Percentiles rank a stretch among this genome's conserved stretches.
These are phyloP conservation scores for Herpetotheres cachinnans DNA, from an alignment of 2,113 vertebrate genomes.

Conservation along the genomic window DNA sequence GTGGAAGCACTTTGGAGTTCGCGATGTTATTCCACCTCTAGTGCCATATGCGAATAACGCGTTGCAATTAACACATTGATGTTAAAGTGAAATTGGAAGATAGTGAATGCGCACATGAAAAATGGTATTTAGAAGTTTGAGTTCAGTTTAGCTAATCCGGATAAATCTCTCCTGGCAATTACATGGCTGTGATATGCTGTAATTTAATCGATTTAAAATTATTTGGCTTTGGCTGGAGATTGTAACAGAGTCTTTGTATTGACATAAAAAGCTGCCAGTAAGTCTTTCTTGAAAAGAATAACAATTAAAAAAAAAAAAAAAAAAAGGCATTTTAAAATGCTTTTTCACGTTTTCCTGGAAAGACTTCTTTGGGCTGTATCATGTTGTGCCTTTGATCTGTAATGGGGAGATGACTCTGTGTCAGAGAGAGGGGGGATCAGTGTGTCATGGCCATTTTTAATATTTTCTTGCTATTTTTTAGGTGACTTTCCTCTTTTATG, in stretches of 20 bases:
- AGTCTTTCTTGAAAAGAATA: not conserved
- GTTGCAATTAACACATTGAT: not conserved
- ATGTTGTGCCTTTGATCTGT: slow-evolving; percentile 39
- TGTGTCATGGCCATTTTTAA: not conserved
- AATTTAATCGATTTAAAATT: slow-evolving; percentile 7
- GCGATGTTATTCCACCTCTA: not conserved
- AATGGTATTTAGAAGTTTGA: not conserved
- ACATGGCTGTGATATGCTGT: not conserved
- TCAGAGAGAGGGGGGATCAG: not conserved
- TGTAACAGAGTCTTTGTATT: slow-evolving; percentile 8
- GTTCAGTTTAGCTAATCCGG: not conserved
- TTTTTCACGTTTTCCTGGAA: not conserved
- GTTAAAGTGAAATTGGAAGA: not conserved
- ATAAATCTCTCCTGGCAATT: not conserved
- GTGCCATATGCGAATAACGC: slow-evolving; percentile 11
- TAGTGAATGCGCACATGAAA: not conserved
- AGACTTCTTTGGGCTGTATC: not conserved
- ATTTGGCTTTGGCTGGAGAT: not conserved
- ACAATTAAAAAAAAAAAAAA: not conserved
- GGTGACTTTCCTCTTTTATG: not conserved
- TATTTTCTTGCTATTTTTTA: not conserved
- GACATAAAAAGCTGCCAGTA: not conserved
- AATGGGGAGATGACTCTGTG: not conserved
- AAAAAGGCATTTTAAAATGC: not conserved
- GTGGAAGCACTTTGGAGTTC: not conserved